Evolutionary conservation across 2,888 invertebrate genomes (phyloP), one percentile per base, ranked within the genome.

Genomic region (Pecten maximus): DNA sequence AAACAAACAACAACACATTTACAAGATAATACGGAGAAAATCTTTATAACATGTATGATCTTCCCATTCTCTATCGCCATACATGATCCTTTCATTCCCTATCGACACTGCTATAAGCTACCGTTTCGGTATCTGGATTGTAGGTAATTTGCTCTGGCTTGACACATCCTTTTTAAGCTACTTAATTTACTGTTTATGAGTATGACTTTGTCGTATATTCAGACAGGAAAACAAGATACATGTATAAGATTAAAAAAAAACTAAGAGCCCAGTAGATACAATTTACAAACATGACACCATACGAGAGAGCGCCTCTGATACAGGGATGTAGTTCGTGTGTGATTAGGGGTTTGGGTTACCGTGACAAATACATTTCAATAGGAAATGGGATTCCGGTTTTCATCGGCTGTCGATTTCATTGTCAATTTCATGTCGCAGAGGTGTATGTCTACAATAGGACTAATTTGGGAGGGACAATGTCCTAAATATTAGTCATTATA

Each of bases 331-430:
- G 74, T 10, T 23, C 74, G 3, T 28, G 35, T 74, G 6, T 74
- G 35, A 74, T 35, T 35, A 74, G 8, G 28, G 35, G 35, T 74
- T 74, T 12, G 35, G 74, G 74, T 74, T 74, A 74, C 74, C 74
- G 28, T 28, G 74, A 74, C 74, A 74, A 74, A 74, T 35, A 74
- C 35, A 35, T 74, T 74, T 74, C 28, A 12, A 74, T 23, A 74
- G 74, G 74, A 74, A 74, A 74, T 74, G 74, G 6, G 74, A 74
- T 74, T 74, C 35, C 74, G 35, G 74, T 74, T 74, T 74, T 74
- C 74, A 35, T 35, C 74, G 35, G 74, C 74, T 35, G 35, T 74
- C 35, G 74, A 74, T 74, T 74, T 74, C 28, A 35, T 74, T 74
- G 74, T 74, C 74, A 23, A 35, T 74, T 35, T 74, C 74, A 12